Base-by-base conservation (phyloP, 2,113 vertebrate genomes). In the Pelecanus crispus region DNA sequence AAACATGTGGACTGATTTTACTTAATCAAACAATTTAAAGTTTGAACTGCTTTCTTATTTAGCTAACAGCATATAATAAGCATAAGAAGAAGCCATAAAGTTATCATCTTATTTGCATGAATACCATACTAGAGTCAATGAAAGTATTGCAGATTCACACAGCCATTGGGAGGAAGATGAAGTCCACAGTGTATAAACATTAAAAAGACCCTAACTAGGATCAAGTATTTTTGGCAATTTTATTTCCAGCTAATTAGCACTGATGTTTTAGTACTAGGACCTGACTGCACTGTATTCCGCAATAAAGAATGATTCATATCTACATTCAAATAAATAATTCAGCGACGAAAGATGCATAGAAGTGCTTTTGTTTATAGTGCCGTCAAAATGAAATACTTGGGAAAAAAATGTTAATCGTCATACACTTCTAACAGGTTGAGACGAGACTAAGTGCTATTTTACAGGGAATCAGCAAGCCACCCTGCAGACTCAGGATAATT, bases 221-320 rank as follows among this genome's bases (percentile, higher is more conserved):
- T 90, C 87, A 95, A 95, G 79, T 32, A 34, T 96, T 96, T 97
- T 81, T 94, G 63, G 95, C 95, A 95, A 97, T 95, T 97, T 92
- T 95, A 97, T 96, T 98, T 98, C 90, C 94, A 92, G 96, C 85
- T 97, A 97, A 98, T 98, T 97, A 97, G 59, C 89, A 65, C 71
- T 94, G 93, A 96, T 95, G 68, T 80, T 95, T 93, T 95, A 67
- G 81, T 62, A 90, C 85, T 63, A 67, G 85, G 42, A 79, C 92
- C 83, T 93, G 92, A 93, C 85, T 96, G 86, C 65, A 84, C 42
- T 56, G 70, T 78, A 93, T 88, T 96, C 80, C 0, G 1, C 86
- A 84, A 75, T 62, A 96, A 91, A 45, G 45, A 74, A 95, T 95
- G 73, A 96, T 91, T 92, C 67, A 82, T 81, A 79, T 61, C 97